phyloP scores from a whole-genome alignment of 92 coral and sea anemone genomes.

The Zoanthus sociatus region DNA sequence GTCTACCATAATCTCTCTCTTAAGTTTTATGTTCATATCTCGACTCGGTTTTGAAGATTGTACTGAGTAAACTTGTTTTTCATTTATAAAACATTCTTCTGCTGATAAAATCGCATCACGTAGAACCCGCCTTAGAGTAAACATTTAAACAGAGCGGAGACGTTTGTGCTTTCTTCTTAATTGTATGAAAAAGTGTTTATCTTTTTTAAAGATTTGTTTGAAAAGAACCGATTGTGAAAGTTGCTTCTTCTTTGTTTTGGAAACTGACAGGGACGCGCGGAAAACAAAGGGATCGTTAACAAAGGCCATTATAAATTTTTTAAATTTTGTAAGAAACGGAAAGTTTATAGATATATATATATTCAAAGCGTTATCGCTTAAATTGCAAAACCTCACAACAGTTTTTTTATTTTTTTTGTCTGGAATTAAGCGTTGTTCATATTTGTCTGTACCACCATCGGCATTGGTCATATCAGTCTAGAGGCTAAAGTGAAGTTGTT shows the following conservation, averaged over 20 bases:
- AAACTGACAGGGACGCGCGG: constrained; percentile 12
- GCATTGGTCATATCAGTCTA: too few species aligned
- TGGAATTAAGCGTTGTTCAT: too few species aligned
- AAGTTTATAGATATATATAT: too few species aligned
- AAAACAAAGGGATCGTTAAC: constrained; percentile 25
- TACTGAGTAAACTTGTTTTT: not conserved
- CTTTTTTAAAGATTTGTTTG: constrained; percentile 4
- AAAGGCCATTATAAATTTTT: not conserved
- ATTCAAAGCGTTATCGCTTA: too few species aligned
- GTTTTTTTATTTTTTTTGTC: too few species aligned
- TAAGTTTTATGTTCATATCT: not conserved
- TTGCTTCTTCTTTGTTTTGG: constrained; percentile 25
- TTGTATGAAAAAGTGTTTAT: constrained; percentile 30
- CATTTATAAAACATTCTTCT: constrained; percentile 5
- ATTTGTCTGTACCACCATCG: too few species aligned
- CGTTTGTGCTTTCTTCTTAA: not conserved
- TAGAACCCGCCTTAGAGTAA: constrained; percentile 19
- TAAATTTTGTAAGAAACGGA: too few species aligned
- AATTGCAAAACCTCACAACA: too few species aligned
- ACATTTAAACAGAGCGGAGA: constrained; percentile 26
- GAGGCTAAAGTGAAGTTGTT: too few species aligned
- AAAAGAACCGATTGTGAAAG: constrained; percentile 10
- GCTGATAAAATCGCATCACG: constrained; percentile 45
- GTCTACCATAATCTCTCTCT: not conserved
- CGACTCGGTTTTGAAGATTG: not conserved